phyloP scores from a whole-genome alignment of 2,888 invertebrate genomes.

The Calephelis perditalis region DNA sequence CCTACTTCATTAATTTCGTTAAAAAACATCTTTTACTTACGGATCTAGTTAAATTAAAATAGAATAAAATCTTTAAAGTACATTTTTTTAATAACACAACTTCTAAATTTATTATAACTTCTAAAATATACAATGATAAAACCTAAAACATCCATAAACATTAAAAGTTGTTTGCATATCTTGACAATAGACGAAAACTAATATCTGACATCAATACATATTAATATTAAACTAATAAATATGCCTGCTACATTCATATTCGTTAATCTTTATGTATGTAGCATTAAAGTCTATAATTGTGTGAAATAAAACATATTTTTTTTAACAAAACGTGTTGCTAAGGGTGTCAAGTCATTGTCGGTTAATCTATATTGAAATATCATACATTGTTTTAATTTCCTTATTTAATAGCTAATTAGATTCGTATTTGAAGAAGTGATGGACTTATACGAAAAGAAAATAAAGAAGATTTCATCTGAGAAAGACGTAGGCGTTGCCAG shows the following conservation, averaged over 20 bases:
- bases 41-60: no score
- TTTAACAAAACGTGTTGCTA: slow-evolving; percentile 33
- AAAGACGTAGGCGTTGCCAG: no score
- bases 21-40: no score
- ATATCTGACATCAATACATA: slow-evolving; percentile 71
- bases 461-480: no score
- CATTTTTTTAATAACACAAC: not conserved
- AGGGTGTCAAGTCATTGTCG: slow-evolving; percentile 71
- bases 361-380: slow-evolving; percentile 76
- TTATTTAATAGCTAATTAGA: slow-evolving; percentile 36
- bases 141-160: slow-evolving; percentile 32
- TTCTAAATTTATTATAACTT: not conserved
- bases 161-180: slow-evolving; percentile 52
- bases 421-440: not conserved
- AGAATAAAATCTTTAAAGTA: not conserved
- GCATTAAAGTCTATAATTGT: slow-evolving; percentile 27
- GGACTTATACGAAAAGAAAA: no score
- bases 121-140: not conserved
- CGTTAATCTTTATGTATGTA: slow-evolving; percentile 21
- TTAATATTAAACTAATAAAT: slow-evolving; percentile 45
- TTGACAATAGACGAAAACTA: slow-evolving; percentile 58
- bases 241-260: not conserved
- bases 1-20: no score
- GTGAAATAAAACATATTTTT: slow-evolving; percentile 17
- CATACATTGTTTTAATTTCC: slow-evolving; percentile 67